These are phyloP conservation scores for Macropus fuliginosus DNA, from an alignment of 2,797 vertebrate species.

Conservation along the genomic window DNA sequence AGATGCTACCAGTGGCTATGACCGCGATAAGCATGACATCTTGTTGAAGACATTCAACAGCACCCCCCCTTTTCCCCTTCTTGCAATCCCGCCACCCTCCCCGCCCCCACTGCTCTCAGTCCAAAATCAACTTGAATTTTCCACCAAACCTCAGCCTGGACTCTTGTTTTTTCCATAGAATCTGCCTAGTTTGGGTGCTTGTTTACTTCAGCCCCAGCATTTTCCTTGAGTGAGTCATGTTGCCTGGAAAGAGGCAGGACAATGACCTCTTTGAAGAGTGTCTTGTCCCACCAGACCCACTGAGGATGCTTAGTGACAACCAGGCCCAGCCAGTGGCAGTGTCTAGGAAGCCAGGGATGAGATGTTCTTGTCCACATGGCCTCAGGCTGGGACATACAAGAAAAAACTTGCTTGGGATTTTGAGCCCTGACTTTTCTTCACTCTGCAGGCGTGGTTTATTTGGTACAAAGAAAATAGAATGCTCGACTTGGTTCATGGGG, in stretches of 20 bases:
- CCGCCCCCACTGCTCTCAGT: background rate
- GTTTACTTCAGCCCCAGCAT: conserved; percentile 63
- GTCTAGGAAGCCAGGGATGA: background rate
- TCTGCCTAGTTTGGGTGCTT: conserved; percentile 22
- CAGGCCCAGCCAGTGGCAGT: background rate
- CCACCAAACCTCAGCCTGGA: background rate
- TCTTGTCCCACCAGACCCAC: conserved; percentile 39
- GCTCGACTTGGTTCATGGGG: background rate
- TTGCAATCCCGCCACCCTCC: background rate
- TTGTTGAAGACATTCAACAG: background rate
- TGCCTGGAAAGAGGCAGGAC: background rate
- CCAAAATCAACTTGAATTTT: conserved; percentile 15
- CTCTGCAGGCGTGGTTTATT: background rate
- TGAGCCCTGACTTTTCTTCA: conserved; percentile 2
- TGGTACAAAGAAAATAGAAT: background rate
- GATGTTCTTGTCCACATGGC: background rate
- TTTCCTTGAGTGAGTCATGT: conserved; percentile 62
- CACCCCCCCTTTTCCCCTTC: no score
- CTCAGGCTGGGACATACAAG: background rate
- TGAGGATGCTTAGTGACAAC: conserved; percentile 38
- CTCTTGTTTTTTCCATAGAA: conserved; percentile 10
- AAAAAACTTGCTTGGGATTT: background rate
- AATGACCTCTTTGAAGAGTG: conserved; percentile 52
- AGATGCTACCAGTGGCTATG: no score
- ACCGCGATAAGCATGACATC: background rate